Conservation (phyloP, 2,797 vertebrate genomes). For the Pangasius mekongensis region DNA sequence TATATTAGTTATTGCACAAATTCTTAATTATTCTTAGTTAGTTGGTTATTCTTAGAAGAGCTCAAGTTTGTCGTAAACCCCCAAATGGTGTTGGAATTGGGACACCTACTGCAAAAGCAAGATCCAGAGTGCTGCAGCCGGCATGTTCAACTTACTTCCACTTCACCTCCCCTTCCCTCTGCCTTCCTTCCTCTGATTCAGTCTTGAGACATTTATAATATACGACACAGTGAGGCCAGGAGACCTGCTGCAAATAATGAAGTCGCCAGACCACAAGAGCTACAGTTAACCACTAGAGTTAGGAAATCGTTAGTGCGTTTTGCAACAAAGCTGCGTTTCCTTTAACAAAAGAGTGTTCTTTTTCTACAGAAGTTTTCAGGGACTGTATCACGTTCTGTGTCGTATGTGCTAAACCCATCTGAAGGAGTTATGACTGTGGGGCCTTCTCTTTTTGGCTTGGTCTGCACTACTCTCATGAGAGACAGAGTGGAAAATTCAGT, state of each 20-base stretch:
- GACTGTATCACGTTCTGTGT: too few species aligned
- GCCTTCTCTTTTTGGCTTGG: background rate
- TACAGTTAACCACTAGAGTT: conserved; percentile 22
- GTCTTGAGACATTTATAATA: background rate
- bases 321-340: background rate
- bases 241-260: conserved; percentile 2
- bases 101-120: background rate
- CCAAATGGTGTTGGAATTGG: background rate
- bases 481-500: conserved; percentile 24
- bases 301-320: background rate
- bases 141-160: background rate
- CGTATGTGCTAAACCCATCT: background rate
- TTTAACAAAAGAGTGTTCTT: background rate
- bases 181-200: conserved; percentile 31
- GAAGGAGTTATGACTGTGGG: background rate
- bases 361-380: background rate
- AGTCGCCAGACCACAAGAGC: conserved; percentile 31
- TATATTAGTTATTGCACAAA: background rate
- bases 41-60: background rate
- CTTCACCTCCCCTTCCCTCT: conserved; percentile 23
- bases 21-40: background rate
- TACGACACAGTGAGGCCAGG: background rate
- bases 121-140: background rate
- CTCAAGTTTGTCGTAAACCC: background rate
- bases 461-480: conserved; percentile 29